Conservation (phyloP, 2,888 invertebrate species). For the Folsomia candida region DNA sequence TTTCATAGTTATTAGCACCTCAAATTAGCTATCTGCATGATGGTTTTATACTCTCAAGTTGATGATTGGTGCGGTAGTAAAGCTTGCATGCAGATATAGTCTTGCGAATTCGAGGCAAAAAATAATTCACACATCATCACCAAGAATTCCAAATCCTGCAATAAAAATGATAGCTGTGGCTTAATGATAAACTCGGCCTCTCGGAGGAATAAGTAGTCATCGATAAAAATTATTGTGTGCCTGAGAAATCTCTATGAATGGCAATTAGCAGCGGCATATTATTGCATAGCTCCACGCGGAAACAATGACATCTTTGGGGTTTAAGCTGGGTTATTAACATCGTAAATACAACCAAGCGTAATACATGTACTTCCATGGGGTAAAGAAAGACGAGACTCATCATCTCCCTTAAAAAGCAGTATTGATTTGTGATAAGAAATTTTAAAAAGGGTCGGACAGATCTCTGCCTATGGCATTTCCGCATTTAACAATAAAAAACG, state of each 20-base stretch:
- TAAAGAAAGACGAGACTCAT: not conserved
- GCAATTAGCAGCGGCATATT: not conserved
- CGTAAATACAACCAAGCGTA: too few relatives aligned
- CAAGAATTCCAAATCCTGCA: not conserved
- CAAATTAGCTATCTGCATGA: not conserved
- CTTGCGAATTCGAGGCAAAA: not conserved
- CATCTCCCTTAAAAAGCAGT: too few relatives aligned
- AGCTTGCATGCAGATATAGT: not conserved
- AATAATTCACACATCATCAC: not conserved
- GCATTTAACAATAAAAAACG: not conserved
- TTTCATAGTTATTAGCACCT: not conserved
- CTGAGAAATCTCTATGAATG: not conserved
- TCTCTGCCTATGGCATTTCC: not conserved
- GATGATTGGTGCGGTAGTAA: not conserved
- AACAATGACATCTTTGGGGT: too few relatives aligned
- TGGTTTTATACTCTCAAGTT: not conserved
- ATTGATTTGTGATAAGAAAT: not conserved
- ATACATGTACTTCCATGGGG: too few relatives aligned
- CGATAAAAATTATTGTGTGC: constrained; percentile 20
- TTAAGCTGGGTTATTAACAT: too few relatives aligned
- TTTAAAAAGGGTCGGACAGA: not conserved
- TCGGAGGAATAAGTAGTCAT: constrained; percentile 16
- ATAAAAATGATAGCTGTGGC: not conserved
- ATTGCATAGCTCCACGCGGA: too few relatives aligned
- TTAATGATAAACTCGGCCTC: not conserved